Evolutionary conservation across 2,888 invertebrate species (phyloP).

Genomic region (Hypena proboscidalis): DNA sequence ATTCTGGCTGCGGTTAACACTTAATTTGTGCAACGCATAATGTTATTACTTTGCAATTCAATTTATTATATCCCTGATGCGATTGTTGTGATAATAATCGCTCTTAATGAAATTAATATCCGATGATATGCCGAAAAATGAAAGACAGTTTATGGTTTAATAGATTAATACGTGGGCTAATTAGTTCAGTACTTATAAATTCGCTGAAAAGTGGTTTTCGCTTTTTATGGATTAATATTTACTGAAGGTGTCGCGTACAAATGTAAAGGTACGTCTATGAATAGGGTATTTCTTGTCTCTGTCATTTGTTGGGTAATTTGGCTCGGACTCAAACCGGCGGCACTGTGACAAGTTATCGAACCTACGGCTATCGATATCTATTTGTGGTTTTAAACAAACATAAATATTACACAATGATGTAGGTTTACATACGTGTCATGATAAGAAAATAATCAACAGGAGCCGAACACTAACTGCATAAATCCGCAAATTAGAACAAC

Average conservation of each 20-base stretch:
- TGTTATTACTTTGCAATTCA: conserved; percentile 79
- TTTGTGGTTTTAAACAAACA: too few species aligned
- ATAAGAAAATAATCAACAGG: too few species aligned
- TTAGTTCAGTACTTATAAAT: conserved; percentile 29
- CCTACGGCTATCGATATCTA: conserved; percentile 45
- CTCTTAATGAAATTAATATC: conserved; percentile 80
- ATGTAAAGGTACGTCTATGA: too few species aligned
- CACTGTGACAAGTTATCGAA: conserved; percentile 30
- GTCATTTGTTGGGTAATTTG: conserved; percentile 45
- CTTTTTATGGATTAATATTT: too few species aligned
- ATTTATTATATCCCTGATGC: conserved; percentile 76
- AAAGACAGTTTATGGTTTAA: conserved; percentile 53
- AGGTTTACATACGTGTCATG: too few species aligned
- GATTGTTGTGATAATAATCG: conserved; percentile 75
- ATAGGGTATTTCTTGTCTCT: too few species aligned
- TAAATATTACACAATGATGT: too few species aligned
- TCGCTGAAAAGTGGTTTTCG: too few species aligned
- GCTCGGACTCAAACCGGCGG: conserved; percentile 51
- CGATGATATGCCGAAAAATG: conserved; percentile 55
- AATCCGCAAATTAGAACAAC: too few species aligned
- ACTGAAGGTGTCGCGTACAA: too few species aligned
- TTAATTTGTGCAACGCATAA: conserved; percentile 79
- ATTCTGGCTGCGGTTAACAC: conserved; percentile 79
- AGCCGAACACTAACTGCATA: too few species aligned
- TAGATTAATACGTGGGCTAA: conserved; percentile 39